Evolutionary conservation across 2,888 invertebrate species (phyloP).

Genomic region (Calliscelio sp.): DNA sequence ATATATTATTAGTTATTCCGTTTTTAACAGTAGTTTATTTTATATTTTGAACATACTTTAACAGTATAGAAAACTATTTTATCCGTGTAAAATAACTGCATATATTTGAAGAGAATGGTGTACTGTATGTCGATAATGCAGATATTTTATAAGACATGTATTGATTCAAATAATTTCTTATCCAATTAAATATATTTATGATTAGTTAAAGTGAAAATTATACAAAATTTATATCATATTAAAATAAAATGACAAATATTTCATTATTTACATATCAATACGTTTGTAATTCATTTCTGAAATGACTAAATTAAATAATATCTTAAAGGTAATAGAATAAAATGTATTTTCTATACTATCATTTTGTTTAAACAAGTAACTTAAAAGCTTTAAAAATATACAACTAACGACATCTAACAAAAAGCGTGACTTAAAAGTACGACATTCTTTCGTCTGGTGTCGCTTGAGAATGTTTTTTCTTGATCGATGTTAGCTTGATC

Average conservation of each 20-base stretch:
- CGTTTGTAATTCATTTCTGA: too few relatives aligned
- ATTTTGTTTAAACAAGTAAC: not conserved
- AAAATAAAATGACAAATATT: too few relatives aligned
- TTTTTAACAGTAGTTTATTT: not conserved
- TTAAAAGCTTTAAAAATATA: conserved; percentile 20
- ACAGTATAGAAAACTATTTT: not conserved
- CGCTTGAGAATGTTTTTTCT: conserved; percentile 42
- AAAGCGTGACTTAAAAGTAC: conserved; percentile 12
- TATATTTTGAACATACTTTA: not conserved
- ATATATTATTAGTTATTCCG: too few relatives aligned
- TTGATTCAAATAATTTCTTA: not conserved
- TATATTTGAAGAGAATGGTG: not conserved
- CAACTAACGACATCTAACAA: conserved; percentile 26
- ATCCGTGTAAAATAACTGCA: not conserved
- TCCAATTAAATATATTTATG: not conserved
- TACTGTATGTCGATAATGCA: conserved; percentile 1
- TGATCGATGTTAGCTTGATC: conserved; percentile 51
- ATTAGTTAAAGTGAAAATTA: too few relatives aligned
- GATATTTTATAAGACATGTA: not conserved
- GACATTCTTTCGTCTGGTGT: conserved; percentile 40
- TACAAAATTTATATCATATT: too few relatives aligned
- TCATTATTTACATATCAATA: too few relatives aligned
- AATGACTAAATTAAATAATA: too few relatives aligned
- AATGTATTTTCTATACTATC: too few relatives aligned
- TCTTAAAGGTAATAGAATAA: too few relatives aligned